A percentile compares a stretch with the other conserved stretches of the same genome.
Evolutionary conservation across 1,140 invertebrate genomes (phyloP).

Genomic region (Wiebesia pumilae): DNA sequence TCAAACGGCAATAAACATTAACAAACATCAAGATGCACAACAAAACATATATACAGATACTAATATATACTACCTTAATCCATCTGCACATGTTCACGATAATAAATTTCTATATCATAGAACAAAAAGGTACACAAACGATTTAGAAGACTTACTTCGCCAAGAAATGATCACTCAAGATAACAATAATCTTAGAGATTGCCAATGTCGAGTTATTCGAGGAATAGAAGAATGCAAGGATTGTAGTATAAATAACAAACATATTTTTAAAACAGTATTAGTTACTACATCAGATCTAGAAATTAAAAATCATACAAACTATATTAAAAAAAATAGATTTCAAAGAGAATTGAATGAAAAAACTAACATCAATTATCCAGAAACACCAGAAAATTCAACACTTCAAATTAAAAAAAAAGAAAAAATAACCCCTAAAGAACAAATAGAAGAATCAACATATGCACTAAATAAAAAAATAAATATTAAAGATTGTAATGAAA

Average conservation of each 20-base stretch:
- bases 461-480: neutral
- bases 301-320: neutral
- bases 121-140: constrained; percentile 42
- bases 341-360: constrained; percentile 23
- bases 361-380: neutral
- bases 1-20: neutral
- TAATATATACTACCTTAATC: neutral
- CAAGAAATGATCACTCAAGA: constrained; percentile 65
- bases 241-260: neutral
- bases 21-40: constrained; percentile 1
- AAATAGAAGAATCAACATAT: neutral
- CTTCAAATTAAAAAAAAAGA: neutral
- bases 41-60: neutral
- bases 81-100: neutral
- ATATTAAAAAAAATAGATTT: neutral
- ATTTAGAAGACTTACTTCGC: constrained; percentile 55
- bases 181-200: constrained; percentile 62
- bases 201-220: constrained; percentile 60
- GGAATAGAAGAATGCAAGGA: constrained; percentile 36
- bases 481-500: neutral
- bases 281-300: neutral
- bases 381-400: neutral
- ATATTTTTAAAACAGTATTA: neutral
- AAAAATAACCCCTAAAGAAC: neutral
- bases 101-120: constrained; percentile 14